Percentiles rank a stretch among this genome's conserved stretches.
These are phyloP conservation scores for Drosophila neutralis DNA, from an alignment of 2,888 invertebrate genomes.

Conservation along the genomic window DNA sequence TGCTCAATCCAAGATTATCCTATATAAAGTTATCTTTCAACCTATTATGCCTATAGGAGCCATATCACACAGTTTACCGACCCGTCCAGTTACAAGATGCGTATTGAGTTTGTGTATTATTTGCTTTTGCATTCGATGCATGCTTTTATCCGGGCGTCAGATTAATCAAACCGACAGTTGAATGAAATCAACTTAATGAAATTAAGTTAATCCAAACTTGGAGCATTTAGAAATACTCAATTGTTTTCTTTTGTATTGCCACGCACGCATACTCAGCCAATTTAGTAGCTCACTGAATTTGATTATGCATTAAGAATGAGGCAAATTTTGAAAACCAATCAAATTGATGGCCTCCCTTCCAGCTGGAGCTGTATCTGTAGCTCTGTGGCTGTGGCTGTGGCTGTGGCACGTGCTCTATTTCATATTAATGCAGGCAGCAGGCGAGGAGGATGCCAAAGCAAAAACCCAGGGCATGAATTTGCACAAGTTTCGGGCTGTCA, in stretches of 20 bases:
- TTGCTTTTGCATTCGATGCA: not conserved
- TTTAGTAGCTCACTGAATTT: conserved; percentile 41
- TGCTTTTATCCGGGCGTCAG: not conserved
- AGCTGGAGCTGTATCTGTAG: not conserved
- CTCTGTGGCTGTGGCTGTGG: conserved; percentile 4
- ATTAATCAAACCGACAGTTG: not conserved
- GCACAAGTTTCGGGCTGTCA: conserved; percentile 71
- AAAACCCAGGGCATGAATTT: conserved; percentile 54
- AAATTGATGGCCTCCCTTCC: conserved; percentile 35
- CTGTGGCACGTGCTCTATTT: conserved; percentile 65
- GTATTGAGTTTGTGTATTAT: too few relatives aligned
- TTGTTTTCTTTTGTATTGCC: conserved; percentile 10
- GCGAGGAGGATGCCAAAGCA: conserved; percentile 11
- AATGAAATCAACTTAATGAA: conserved; percentile 11
- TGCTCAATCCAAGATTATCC: not conserved
- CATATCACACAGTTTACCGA: not conserved
- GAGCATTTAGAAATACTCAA: conserved; percentile 11
- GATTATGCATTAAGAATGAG: conserved; percentile 52
- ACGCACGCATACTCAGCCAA: conserved; percentile 2
- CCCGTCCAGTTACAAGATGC: too few relatives aligned
- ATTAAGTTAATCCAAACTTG: conserved; percentile 15
- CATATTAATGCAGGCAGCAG: conserved; percentile 34
- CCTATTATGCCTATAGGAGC: not conserved
- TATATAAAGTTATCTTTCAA: not conserved
- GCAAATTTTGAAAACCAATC: conserved; percentile 56